Percentiles rank a stretch among this genome's conserved stretches.
Evolutionary conservation across 2,797 vertebrate genomes (phyloP).

Genomic region (Miichthys miiuy): DNA sequence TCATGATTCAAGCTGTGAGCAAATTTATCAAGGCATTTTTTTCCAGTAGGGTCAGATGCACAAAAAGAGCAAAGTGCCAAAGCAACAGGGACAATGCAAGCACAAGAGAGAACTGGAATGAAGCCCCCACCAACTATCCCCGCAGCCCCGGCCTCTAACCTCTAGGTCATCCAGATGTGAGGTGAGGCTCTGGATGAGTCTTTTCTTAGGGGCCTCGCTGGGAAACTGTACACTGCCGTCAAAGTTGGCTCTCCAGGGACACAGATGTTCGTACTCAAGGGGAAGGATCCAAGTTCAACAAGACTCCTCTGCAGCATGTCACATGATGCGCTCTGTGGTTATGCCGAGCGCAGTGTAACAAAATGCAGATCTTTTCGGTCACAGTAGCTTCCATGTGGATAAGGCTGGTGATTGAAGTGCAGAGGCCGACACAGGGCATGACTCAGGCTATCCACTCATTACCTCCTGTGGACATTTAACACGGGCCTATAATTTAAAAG

Average conservation of each 20-base stretch:
- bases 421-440: constrained; percentile 57
- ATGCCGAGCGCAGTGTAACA: constrained; percentile 58
- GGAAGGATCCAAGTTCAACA: constrained; percentile 70
- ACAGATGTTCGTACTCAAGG: constrained; percentile 75
- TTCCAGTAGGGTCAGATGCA: constrained; percentile 18
- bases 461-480: constrained; percentile 63
- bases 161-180: constrained; percentile 81
- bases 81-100: constrained; percentile 42
- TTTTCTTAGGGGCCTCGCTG: constrained; percentile 76
- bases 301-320: constrained; percentile 64
- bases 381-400: constrained; percentile 68
- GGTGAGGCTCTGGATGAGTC: constrained; percentile 65
- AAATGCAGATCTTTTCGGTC: constrained; percentile 69
- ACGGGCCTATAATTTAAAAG: constrained; percentile 74
- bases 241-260: constrained; percentile 69
- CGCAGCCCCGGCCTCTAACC: constrained; percentile 62
- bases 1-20: constrained; percentile 3
- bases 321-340: constrained; percentile 67
- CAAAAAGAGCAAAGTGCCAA: constrained; percentile 28
- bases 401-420: constrained; percentile 68
- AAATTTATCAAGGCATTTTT: not conserved
- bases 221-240: constrained; percentile 72
- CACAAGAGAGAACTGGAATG: constrained; percentile 54
- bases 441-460: constrained; percentile 77
- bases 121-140: constrained; percentile 50